Base-by-base conservation (phyloP, 2,113 vertebrate genomes). In the Rhineura floridana region DNA sequence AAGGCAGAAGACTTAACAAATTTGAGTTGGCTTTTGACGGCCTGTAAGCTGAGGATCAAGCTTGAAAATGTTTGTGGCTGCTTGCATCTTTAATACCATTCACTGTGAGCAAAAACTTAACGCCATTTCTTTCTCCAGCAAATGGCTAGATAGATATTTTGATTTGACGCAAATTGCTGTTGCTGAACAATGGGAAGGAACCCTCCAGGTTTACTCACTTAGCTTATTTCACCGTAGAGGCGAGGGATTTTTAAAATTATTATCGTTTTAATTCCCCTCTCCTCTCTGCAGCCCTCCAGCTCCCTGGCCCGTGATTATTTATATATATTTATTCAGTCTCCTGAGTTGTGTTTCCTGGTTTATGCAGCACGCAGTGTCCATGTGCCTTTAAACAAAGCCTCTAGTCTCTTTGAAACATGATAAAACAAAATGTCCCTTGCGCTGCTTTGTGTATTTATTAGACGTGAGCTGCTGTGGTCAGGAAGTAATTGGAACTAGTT, bases 401-500 rank as follows among this genome's bases (percentile, higher is more conserved):
- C 25, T 25, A 72, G n/a, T 46, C 4, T 91, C n/a, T 93, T 86
- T 78, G 89, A 95, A 84, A 28, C 2, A 0, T 50, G 79, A 79
- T 62, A 86, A 88, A 65, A 62, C 33, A 83, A 79, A 90, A 63
- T 48, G 63, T 44, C 69, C 77, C 70, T 30, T 30, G 12, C 2
- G 7, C 55, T 85, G 87, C 48, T 75, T 86, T 79, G 30, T 89
- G 85, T 81, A 55, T 86, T 93, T 86, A 88, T 84, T 75, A 91
- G 84, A 42, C 0, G 2, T 81, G 46, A 83, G 95, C 94, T 93
- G 95, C 96, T 97, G 96, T 96, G 96, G 96, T 97, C 95, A 94
- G 92, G 92, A 95, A 93, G 93, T 95, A 96, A 95, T 93, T 96
- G 96, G 94, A 95, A 96, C 93, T 93, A 91, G 93, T 93, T 88